These are phyloP conservation scores for Drosophila merina DNA, from an alignment of 2,888 invertebrate genomes.

Conservation along the genomic window DNA sequence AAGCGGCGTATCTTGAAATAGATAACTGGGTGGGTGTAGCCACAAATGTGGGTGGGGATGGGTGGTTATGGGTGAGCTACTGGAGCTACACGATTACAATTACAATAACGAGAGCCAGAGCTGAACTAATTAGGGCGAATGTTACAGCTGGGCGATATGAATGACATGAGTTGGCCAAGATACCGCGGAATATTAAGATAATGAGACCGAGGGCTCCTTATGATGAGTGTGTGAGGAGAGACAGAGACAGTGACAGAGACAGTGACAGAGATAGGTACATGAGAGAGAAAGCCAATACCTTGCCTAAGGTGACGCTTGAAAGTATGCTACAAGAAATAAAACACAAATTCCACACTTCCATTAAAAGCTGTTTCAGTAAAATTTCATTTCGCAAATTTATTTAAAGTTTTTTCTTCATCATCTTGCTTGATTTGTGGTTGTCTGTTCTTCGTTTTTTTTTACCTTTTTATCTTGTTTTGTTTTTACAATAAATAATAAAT, in stretches of 20 bases:
- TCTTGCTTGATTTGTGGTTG: constrained; percentile 48
- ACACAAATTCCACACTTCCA: constrained; percentile 67
- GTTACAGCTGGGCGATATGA: constrained; percentile 22
- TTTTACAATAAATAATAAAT: constrained; percentile 77
- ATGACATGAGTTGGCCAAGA: constrained; percentile 29
- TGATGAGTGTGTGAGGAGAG: constrained; percentile 30
- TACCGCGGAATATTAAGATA: constrained; percentile 15
- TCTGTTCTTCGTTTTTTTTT: constrained; percentile 40
- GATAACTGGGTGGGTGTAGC: constrained; percentile 37
- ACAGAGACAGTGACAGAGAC: constrained; percentile 14
- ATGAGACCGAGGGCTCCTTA: constrained; percentile 26
- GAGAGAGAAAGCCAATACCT: constrained; percentile 28
- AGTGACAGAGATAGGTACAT: neutral
- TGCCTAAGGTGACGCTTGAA: constrained; percentile 64
- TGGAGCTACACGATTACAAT: constrained; percentile 19
- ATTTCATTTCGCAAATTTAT: constrained; percentile 73
- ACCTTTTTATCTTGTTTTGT: constrained; percentile 46
- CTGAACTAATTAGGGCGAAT: constrained; percentile 48
- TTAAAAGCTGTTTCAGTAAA: constrained; percentile 70
- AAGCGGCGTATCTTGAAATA: constrained; percentile 58
- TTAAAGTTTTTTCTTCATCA: constrained; percentile 50
- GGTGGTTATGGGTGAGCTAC: neutral
- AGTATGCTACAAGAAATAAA: constrained; percentile 61
- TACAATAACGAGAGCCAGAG: constrained; percentile 13
- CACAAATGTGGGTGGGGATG: neutral